Evolutionary conservation across 64 coral and sea anemone species (phyloP).

Genomic region (Porites lutea): DNA sequence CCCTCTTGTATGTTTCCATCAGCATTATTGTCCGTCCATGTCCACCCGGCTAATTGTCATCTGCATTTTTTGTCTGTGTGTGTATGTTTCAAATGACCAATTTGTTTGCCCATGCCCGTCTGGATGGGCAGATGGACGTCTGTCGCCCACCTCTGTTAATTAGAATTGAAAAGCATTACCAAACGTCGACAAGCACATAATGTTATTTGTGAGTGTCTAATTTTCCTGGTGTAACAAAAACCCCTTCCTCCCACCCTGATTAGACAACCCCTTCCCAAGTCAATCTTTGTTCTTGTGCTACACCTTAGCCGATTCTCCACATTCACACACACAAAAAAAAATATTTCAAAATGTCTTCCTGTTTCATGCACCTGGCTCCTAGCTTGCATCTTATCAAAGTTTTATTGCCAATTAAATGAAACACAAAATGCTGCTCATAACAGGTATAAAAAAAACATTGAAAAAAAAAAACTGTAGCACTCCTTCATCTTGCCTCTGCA

Average conservation of each 20-base stretch:
- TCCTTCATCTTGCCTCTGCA: conserved; percentile 8
- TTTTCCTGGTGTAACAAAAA: conserved; percentile 14
- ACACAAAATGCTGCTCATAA: conserved; percentile 13
- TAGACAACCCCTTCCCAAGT: conserved; percentile 9
- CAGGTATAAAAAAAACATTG: conserved; percentile 13
- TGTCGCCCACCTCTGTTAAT: neutral
- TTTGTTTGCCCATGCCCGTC: conserved; percentile 20
- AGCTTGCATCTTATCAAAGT: conserved; percentile 19
- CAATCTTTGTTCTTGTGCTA: conserved; percentile 3
- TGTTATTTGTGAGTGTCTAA: conserved; percentile 11
- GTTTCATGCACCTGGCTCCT: conserved; percentile 28
- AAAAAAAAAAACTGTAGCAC: conserved; percentile 5
- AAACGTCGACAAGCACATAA: conserved; percentile 7
- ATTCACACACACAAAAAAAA: conserved; percentile 16
- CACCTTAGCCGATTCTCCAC: conserved; percentile 27
- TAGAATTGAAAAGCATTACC: neutral
- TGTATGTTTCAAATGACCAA: conserved; percentile 1
- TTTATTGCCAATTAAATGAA: conserved; percentile 13
- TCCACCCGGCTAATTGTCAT: neutral
- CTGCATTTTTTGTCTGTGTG: neutral
- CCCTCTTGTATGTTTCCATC: neutral
- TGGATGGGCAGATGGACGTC: conserved; percentile 1
- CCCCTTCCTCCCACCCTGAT: conserved; percentile 26
- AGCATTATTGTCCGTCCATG: neutral
- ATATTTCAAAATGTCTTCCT: conserved; percentile 16